A percentile compares a stretch with the other conserved stretches of the same genome.
Conservation (phyloP, 2,888 invertebrate species). For the Epinotia bilunana region DNA sequence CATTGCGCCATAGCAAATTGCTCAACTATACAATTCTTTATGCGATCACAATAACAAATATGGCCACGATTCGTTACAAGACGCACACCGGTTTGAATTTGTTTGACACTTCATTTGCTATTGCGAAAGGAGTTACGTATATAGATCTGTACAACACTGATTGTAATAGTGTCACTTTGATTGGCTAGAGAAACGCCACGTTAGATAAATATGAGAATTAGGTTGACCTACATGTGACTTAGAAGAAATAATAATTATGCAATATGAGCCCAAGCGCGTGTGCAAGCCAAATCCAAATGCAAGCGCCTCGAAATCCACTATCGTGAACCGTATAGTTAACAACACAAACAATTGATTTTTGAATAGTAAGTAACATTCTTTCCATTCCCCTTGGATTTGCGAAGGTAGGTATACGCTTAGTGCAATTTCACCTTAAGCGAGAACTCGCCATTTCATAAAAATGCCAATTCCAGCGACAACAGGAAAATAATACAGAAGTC, state of each 20-base stretch:
- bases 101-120: conserved; percentile 60
- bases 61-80: conserved; percentile 67
- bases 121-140: conserved; percentile 57
- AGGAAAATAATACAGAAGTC: conserved; percentile 59
- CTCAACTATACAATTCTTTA: conserved; percentile 48
- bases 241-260: neutral
- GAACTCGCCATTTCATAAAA: conserved; percentile 51
- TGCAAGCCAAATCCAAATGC: no score
- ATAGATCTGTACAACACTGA: conserved; percentile 27
- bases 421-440: conserved; percentile 48
- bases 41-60: conserved; percentile 59
- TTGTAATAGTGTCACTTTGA: conserved; percentile 8
- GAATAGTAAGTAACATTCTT: neutral
- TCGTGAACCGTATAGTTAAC: neutral
- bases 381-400: conserved; percentile 2
- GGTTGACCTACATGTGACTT: neutral
- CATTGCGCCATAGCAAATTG: conserved; percentile 55
- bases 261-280: neutral
- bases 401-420: conserved; percentile 23
- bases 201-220: neutral
- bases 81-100: conserved; percentile 59
- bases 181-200: conserved; percentile 1
- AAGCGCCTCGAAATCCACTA: neutral
- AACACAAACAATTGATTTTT: conserved; percentile 11
- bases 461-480: conserved; percentile 55